These are phyloP conservation scores for Galagoides demidoff DNA, from an alignment of 2,797 vertebrate genomes.

Conservation along the genomic window DNA sequence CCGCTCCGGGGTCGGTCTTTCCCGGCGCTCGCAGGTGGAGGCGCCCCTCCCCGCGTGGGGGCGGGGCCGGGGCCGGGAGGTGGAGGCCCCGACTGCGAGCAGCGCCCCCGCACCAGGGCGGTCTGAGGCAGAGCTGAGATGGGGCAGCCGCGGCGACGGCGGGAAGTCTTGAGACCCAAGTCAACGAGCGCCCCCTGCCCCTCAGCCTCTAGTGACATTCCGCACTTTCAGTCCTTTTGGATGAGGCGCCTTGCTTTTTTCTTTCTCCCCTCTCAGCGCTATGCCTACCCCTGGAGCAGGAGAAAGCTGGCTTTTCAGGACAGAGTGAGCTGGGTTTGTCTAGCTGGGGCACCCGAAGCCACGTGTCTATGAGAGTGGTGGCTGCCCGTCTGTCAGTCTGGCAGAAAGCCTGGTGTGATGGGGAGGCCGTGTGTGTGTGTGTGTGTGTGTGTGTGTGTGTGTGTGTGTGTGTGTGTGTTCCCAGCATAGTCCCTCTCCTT, in stretches of 20 bases:
- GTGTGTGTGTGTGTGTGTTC: not conserved
- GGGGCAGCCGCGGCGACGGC: not conserved
- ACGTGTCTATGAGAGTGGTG: not conserved
- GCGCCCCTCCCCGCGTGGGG: conserved; percentile 66
- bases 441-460: not conserved
- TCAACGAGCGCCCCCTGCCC: conserved; percentile 72
- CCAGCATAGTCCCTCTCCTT: too few species aligned
- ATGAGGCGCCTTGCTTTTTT: not conserved
- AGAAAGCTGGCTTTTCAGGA: conserved; percentile 32
- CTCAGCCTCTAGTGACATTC: conserved; percentile 32
- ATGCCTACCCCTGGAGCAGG: not conserved
- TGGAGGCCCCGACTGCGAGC: conserved; percentile 7
- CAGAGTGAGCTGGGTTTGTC: not conserved
- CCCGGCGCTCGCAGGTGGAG: not conserved
- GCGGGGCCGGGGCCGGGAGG: conserved; percentile 61
- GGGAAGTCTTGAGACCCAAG: conserved; percentile 54
- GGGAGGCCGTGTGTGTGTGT: not conserved
- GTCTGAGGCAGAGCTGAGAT: conserved; percentile 54
- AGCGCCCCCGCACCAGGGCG: conserved; percentile 65
- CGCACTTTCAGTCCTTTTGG: not conserved
- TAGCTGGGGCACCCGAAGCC: not conserved
- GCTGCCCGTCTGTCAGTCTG: not conserved
- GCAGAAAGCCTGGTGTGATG: not conserved
- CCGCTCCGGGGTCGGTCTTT: conserved; percentile 56
- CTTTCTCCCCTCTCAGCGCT: not conserved